A percentile compares a stretch with the other conserved stretches of the same genome.
Evolutionary conservation across 35 echinoderm and acorn worm genomes (phyloP).

Genomic region (Ophiothrix spiculata): DNA sequence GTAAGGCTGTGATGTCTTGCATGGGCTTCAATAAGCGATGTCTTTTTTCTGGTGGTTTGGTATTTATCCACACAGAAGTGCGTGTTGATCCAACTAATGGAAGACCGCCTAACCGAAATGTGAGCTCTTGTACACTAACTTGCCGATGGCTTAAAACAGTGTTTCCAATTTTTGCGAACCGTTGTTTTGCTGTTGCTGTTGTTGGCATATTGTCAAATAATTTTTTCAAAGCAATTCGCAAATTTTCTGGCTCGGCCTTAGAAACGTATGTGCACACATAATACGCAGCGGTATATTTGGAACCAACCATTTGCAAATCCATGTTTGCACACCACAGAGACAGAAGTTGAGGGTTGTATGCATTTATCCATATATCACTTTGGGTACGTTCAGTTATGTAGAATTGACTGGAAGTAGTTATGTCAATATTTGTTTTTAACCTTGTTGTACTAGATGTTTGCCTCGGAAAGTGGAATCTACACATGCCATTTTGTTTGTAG

Average conservation of each 20-base stretch:
- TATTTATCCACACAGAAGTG: not conserved
- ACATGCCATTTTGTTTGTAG: slow-evolving; percentile 15
- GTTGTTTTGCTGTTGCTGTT: slow-evolving; percentile 36
- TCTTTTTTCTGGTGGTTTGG: slow-evolving; percentile 2
- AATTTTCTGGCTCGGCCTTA: slow-evolving; percentile 68
- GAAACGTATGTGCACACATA: slow-evolving; percentile 56
- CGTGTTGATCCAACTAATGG: not conserved
- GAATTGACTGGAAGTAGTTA: not conserved
- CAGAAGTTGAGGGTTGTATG: slow-evolving; percentile 49
- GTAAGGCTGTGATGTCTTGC: not conserved
- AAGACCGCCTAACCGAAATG: slow-evolving; percentile 44
- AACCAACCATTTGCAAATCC: slow-evolving; percentile 54
- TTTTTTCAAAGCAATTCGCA: not conserved
- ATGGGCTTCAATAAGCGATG: not conserved
- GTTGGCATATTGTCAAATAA: slow-evolving; percentile 31
- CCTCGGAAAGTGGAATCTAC: slow-evolving; percentile 14
- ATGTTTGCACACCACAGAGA: slow-evolving; percentile 63
- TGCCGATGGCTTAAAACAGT: slow-evolving; percentile 55
- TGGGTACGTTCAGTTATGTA: slow-evolving; percentile 35
- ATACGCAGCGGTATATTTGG: slow-evolving; percentile 37
- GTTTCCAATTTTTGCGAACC: slow-evolving; percentile 45
- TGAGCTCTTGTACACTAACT: slow-evolving; percentile 49
- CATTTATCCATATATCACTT: slow-evolving; percentile 49
- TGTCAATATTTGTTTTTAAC: not conserved
- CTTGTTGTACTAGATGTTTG: slow-evolving; percentile 39